These are phyloP conservation scores for Propsilocerus akamusi DNA, from an alignment of 1,140 invertebrate species.

Conservation along the genomic window DNA sequence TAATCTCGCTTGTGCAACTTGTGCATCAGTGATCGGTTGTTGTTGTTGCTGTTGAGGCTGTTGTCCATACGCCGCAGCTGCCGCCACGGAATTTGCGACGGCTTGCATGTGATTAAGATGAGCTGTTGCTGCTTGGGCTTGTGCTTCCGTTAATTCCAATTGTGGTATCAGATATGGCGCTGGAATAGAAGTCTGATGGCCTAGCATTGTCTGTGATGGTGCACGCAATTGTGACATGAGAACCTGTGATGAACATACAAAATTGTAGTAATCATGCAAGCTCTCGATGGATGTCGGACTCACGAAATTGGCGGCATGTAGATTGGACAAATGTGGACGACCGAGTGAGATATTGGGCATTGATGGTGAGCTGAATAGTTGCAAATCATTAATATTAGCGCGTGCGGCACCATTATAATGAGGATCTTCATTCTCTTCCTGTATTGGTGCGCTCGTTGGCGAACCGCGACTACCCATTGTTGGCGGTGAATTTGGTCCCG, in stretches of 20 bases:
- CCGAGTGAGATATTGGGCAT: conserved; percentile 92
- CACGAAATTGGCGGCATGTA: conserved; percentile 17
- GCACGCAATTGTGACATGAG: conserved; percentile 3
- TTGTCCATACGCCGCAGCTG: background rate
- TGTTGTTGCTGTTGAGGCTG: conserved; percentile 6
- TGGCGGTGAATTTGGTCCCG: conserved; percentile 63
- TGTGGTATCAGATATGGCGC: conserved; percentile 12
- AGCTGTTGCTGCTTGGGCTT: conserved; percentile 9
- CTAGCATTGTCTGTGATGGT: conserved; percentile 12
- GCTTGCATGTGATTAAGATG: conserved; percentile 13
- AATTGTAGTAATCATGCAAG: background rate
- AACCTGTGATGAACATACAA: background rate
- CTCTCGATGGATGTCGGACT: conserved; percentile 15
- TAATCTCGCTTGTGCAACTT: conserved; percentile 46
- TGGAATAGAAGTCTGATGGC: conserved; percentile 11
- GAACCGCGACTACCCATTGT: conserved; percentile 35
- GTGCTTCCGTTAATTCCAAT: conserved; percentile 11
- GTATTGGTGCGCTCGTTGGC: conserved; percentile 42
- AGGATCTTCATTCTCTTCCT: conserved; percentile 39
- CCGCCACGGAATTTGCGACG: conserved; percentile 9
- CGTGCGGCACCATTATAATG: conserved; percentile 23
- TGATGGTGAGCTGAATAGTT: conserved; percentile 82
- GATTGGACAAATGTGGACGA: conserved; percentile 44
- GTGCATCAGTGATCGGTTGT: conserved; percentile 27
- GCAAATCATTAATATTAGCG: conserved; percentile 30